phyloP scores from a whole-genome alignment of 2,888 invertebrate genomes.

The Metallyticus violacea region DNA sequence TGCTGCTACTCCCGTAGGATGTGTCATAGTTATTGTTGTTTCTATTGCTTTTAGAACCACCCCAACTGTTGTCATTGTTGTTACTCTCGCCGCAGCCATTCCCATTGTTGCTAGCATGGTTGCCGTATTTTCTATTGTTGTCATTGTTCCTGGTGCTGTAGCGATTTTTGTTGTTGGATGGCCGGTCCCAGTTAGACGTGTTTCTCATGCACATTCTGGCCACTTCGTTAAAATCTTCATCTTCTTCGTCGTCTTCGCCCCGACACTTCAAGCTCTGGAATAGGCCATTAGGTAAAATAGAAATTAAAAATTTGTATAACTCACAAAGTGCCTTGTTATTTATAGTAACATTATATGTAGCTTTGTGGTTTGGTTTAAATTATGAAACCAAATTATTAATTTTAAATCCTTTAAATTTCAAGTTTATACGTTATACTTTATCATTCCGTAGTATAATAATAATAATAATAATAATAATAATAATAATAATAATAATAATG shows the following conservation, averaged over 20 bases:
- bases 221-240: constrained; percentile 15
- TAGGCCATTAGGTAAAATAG: no score
- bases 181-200: constrained; percentile 1
- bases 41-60: not conserved
- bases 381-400: no score
- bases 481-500: no score
- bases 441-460: no score
- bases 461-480: no score
- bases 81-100: not conserved
- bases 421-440: no score
- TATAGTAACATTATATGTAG: no score
- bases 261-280: constrained; percentile 17
- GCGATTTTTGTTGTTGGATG: not conserved
- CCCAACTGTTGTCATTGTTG: not conserved
- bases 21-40: not conserved
- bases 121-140: not conserved
- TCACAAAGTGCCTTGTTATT: no score
- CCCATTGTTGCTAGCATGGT: not conserved
- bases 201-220: constrained; percentile 8
- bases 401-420: no score
- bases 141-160: not conserved
- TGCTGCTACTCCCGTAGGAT: not conserved
- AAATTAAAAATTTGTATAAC: no score
- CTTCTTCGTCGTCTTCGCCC: constrained; percentile 1
- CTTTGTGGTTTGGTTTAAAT: no score